phyloP scores from a whole-genome alignment of 2,113 vertebrate genomes.

The Collichthys lucidus region DNA sequence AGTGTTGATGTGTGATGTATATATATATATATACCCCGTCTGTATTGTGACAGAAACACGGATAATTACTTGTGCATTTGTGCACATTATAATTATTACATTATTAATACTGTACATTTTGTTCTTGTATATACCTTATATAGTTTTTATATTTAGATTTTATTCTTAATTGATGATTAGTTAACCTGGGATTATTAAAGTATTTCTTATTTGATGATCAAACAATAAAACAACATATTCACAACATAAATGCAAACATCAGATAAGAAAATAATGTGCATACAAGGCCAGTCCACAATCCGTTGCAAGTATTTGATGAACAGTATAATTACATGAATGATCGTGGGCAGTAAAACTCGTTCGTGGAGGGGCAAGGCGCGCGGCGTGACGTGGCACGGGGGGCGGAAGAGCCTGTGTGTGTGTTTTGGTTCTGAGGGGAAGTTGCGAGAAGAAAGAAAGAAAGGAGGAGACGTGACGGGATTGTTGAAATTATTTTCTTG shows the following conservation, averaged over 20 bases:
- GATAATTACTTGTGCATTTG: no score
- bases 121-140: no score
- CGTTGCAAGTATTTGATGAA: background rate
- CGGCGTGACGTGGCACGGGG: conserved; percentile 78
- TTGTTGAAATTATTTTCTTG: conserved; percentile 76
- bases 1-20: no score
- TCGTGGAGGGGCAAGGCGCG: conserved; percentile 39
- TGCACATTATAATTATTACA: no score
- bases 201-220: no score
- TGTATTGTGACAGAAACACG: no score
- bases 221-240: background rate
- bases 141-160: no score
- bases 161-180: no score
- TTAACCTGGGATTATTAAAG: no score
- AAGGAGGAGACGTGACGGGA: conserved; percentile 84
- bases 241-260: background rate
- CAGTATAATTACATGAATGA: background rate
- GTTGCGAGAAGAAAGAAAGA: conserved; percentile 85
- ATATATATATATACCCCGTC: no score
- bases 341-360: no score
- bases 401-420: conserved; percentile 85
- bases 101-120: no score
- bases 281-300: background rate
- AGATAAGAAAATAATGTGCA: background rate
- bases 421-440: conserved; percentile 89